Evolutionary conservation across 2,888 invertebrate genomes (phyloP).

Genomic region (Crocallis elinguaria): DNA sequence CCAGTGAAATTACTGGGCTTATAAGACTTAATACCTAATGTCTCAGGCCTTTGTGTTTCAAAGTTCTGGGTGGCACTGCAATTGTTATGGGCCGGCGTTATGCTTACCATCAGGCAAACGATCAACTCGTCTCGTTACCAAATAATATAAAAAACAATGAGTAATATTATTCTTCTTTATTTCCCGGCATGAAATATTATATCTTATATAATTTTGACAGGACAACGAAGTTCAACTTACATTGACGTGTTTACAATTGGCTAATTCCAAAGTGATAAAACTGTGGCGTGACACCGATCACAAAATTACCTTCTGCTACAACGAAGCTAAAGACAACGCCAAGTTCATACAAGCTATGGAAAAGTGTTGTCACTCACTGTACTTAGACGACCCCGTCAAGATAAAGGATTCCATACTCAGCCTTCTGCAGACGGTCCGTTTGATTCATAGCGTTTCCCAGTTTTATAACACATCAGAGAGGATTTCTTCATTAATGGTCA

Average conservation of each 20-base stretch:
- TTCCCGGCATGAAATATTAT: too few relatives aligned
- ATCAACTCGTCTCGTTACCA: too few relatives aligned
- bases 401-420: slow-evolving; percentile 96
- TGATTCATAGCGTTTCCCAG: slow-evolving; percentile 97
- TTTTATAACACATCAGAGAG: slow-evolving; percentile 98
- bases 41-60: too few relatives aligned
- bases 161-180: too few relatives aligned
- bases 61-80: too few relatives aligned
- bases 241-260: slow-evolving; percentile 89
- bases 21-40: too few relatives aligned
- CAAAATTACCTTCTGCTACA: slow-evolving; percentile 97
- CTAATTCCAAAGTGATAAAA: slow-evolving; percentile 91
- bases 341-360: slow-evolving; percentile 96
- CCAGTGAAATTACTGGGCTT: too few relatives aligned
- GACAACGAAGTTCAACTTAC: slow-evolving; percentile 91
- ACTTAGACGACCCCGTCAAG: slow-evolving; percentile 96
- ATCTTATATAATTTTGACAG: slow-evolving; percentile 55
- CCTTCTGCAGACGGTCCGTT: slow-evolving; percentile 94
- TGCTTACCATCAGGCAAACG: too few relatives aligned
- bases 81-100: too few relatives aligned
- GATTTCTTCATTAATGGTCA: slow-evolving; percentile 98
- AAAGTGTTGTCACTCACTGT: slow-evolving; percentile 96
- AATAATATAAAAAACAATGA: too few relatives aligned
- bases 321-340: slow-evolving; percentile 97
- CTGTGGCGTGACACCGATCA: slow-evolving; percentile 94